Conservation (phyloP, 2,113 vertebrate species). For the Blennius ocellaris region DNA sequence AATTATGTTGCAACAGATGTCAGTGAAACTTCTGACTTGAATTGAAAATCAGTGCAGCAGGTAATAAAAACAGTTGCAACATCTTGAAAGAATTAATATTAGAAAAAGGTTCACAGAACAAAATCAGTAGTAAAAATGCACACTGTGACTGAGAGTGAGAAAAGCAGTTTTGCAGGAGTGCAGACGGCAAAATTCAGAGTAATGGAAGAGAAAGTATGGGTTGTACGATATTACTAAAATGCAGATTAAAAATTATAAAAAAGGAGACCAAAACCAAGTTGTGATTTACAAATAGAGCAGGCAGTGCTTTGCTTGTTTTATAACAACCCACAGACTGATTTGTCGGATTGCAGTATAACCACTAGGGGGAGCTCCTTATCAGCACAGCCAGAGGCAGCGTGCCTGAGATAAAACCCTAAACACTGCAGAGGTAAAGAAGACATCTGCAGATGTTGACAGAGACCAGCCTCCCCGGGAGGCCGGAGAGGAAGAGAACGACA, state of each 20-base stretch:
- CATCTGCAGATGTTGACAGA: slow-evolving; percentile 51
- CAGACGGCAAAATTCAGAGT: background rate
- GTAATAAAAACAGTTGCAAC: too few relatives aligned
- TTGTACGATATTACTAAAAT: background rate
- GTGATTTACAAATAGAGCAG: background rate
- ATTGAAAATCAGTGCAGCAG: too few relatives aligned
- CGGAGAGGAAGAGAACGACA: background rate
- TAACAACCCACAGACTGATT: too few relatives aligned
- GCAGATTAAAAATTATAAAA: background rate
- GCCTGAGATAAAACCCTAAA: slow-evolving; percentile 21
- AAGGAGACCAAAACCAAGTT: background rate
- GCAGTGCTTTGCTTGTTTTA: background rate
- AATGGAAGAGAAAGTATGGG: background rate
- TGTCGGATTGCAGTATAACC: slow-evolving; percentile 33
- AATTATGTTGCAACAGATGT: too few relatives aligned
- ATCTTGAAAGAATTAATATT: too few relatives aligned
- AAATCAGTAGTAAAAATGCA: background rate
- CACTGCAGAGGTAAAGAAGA: slow-evolving; percentile 63
- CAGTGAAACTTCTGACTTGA: too few relatives aligned
- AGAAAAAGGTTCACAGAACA: background rate
- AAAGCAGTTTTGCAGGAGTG: background rate
- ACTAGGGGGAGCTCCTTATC: slow-evolving; percentile 75
- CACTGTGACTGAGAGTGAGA: background rate
- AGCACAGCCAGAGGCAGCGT: slow-evolving; percentile 25
- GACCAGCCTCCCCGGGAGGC: slow-evolving; percentile 13